These are phyloP conservation scores for Zaprionus camerounensis DNA, from an alignment of 1,140 invertebrate species.

Conservation along the genomic window DNA sequence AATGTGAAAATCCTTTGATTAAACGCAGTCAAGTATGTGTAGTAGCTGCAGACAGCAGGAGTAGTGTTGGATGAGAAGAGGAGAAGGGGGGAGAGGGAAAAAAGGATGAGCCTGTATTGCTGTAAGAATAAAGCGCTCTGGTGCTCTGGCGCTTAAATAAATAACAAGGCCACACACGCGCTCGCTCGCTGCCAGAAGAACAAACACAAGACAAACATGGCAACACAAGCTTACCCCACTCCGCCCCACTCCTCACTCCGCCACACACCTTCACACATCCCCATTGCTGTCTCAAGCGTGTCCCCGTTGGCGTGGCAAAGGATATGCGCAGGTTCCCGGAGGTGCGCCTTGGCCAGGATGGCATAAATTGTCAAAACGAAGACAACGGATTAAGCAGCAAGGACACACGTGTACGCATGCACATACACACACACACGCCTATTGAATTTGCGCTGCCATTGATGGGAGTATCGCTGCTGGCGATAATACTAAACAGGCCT, in stretches of 20 bases:
- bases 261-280: too few species aligned
- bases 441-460: too few species aligned
- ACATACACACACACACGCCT: not conserved
- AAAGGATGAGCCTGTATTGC: not conserved
- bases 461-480: too few species aligned
- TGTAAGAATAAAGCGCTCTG: slow-evolving; percentile 13
- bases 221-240: slow-evolving; percentile 46
- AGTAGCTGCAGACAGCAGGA: slow-evolving; percentile 11
- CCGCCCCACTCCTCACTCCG: not conserved
- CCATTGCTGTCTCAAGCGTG: not conserved
- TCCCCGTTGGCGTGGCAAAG: slow-evolving; percentile 20
- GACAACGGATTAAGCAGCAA: slow-evolving; percentile 67
- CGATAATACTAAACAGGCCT: too few species aligned
- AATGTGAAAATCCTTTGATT: slow-evolving; percentile 74
- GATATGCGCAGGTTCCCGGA: slow-evolving; percentile 21
- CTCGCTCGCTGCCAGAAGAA: slow-evolving; percentile 48
- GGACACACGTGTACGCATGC: not conserved
- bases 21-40: slow-evolving; percentile 56
- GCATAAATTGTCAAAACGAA: slow-evolving; percentile 78
- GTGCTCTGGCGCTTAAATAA: slow-evolving; percentile 54
- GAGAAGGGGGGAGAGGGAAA: not conserved
- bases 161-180: slow-evolving; percentile 49
- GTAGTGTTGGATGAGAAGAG: too few species aligned
- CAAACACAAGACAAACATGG: slow-evolving; percentile 68
- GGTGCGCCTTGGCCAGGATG: slow-evolving; percentile 21